Base-by-base conservation (phyloP, 2,113 vertebrate genomes). In the Myrmecobius fasciatus region DNA sequence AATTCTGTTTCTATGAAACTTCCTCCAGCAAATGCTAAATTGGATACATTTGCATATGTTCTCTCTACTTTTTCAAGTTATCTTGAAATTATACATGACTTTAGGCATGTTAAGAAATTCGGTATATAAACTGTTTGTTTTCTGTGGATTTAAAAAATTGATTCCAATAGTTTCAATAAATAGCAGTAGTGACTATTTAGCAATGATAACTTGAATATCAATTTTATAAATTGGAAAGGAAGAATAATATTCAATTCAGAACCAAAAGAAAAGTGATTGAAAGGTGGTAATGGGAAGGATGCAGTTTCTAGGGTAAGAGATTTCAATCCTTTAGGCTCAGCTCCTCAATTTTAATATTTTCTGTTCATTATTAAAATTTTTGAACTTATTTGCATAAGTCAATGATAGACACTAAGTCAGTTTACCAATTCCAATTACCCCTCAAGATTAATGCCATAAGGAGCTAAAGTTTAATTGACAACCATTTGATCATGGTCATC, bases 11-110 rank as follows among this genome's bases (percentile, higher is more conserved):
- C 90, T 94, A 60, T 94, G 96, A 91, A 95, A 95, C 94, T 96
- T 97, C 96, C 95, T 97, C 90, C 54, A 26, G 2, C 48, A 95
- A 97, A 97, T 97, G 95, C 95, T 96, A 97, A 96, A 93, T 52
- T 95, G 91, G 89, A 92, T 97, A 89, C 48, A 95, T 93, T 95
- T 97, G 53, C 96, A 97, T 95, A 96, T 97, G 95, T 94, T 97
- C 96, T 95, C 83, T 90, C 93, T 94, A 91, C 92, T 97, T 54
- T 94, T 95, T 93, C 89, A 93, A 94, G 91, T 97, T 67, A 96
- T 43, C 48, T 94, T n/a, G 67, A 97, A 97, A 90, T 67, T 91
- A 31, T 53, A 89, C 4, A 93, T 89, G 46, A 95, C 93, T 96
- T 94, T 83, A 95, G 93, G 89, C 28, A 95, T 43, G 93, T 94